These are phyloP conservation scores for Forbesichthys agassizii DNA, from an alignment of 2,113 vertebrate genomes.

Conservation along the genomic window DNA sequence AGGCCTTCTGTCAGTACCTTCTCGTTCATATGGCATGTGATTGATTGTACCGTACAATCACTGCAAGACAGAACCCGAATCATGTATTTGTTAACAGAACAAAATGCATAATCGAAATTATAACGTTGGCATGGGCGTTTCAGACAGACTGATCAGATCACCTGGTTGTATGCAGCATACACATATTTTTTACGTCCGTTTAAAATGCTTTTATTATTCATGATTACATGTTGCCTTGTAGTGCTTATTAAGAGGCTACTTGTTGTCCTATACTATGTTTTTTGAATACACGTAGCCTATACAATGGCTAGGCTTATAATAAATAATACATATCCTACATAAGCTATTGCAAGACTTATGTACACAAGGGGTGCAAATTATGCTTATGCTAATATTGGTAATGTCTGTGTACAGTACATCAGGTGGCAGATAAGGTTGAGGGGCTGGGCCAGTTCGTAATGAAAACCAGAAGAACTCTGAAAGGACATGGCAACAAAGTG, in stretches of 20 bases:
- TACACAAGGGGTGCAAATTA: neutral
- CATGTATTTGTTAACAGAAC: no score
- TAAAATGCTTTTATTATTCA: no score
- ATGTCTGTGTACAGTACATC: constrained; percentile 83
- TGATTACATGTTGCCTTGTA: no score
- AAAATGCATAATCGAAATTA: neutral
- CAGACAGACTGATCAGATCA: neutral
- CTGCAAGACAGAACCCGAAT: no score
- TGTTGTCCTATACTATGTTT: no score
- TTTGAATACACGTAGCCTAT: no score
- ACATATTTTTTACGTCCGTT: no score
- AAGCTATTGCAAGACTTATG: neutral
- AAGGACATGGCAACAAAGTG: constrained; percentile 98
- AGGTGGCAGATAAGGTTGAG: constrained; percentile 96
- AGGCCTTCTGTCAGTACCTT: neutral
- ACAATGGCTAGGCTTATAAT: no score
- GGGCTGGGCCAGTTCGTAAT: constrained; percentile 95
- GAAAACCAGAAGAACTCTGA: constrained; percentile 96
- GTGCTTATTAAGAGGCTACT: no score
- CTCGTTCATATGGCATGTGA: no score
- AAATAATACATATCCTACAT: no score
- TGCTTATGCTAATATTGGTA: constrained; percentile 6
- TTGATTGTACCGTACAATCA: no score
- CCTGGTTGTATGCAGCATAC: neutral
- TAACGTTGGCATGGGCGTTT: neutral